phyloP scores from a whole-genome alignment of 2,888 invertebrate genomes.

The Synergus gifuensis region DNA sequence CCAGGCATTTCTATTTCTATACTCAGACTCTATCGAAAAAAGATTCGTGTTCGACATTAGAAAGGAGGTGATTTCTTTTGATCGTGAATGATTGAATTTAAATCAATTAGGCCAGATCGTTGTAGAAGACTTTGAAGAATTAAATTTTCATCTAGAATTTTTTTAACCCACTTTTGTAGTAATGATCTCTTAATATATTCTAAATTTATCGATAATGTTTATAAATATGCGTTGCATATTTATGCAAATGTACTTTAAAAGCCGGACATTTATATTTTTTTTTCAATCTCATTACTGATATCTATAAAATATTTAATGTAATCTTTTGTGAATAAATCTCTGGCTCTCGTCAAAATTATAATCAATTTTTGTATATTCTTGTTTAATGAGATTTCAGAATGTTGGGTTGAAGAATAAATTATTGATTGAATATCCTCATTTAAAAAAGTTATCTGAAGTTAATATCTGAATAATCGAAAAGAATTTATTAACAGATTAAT shows the following conservation, averaged over 20 bases:
- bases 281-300: background rate
- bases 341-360: background rate
- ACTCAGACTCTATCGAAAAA: background rate
- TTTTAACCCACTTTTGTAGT: background rate
- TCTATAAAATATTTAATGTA: background rate
- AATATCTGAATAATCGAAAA: too few species aligned
- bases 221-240: background rate
- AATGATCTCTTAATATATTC: background rate
- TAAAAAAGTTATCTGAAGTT: too few species aligned
- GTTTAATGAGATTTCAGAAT: background rate
- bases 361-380: background rate
- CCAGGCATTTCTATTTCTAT: background rate
- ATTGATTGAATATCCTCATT: too few species aligned
- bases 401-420: background rate
- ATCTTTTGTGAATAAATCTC: background rate
- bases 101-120: background rate
- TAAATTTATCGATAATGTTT: background rate
- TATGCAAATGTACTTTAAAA: background rate
- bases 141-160: background rate
- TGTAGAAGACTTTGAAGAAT: background rate
- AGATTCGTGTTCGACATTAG: background rate
- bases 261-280: background rate
- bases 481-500: background rate
- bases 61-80: constrained; percentile 1
- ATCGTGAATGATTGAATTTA: constrained; percentile 1